A percentile compares a stretch with the other conserved stretches of the same genome.
phyloP scores from a whole-genome alignment of 1,140 invertebrate genomes.

The Drosophila kanapiae region DNA sequence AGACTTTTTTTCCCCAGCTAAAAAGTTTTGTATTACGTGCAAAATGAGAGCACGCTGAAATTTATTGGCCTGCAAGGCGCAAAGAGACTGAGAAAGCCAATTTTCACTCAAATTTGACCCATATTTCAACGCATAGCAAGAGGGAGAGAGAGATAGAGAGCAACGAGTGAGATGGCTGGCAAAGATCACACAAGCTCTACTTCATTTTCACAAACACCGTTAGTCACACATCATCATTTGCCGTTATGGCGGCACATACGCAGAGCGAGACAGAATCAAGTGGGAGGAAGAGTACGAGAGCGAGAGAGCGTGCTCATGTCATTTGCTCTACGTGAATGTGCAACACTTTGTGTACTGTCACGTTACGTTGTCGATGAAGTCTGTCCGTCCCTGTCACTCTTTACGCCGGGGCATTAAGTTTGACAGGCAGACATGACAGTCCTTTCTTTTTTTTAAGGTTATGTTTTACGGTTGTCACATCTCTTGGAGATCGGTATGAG shows the following conservation, averaged over 20 bases:
- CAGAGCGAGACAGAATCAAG: not conserved
- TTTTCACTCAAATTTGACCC: slow-evolving; percentile 68
- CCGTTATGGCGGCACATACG: slow-evolving; percentile 58
- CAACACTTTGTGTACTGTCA: slow-evolving; percentile 47
- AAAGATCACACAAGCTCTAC: slow-evolving; percentile 51
- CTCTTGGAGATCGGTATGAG: not conserved
- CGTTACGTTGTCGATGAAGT: slow-evolving; percentile 26
- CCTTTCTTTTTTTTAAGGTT: slow-evolving; percentile 14
- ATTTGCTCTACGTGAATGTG: slow-evolving; percentile 40
- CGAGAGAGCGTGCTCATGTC: slow-evolving; percentile 26
- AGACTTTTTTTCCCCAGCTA: slow-evolving; percentile 51
- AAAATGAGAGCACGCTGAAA: slow-evolving; percentile 66
- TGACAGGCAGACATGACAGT: slow-evolving; percentile 8
- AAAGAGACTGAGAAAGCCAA: slow-evolving; percentile 20
- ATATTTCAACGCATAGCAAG: slow-evolving; percentile 64
- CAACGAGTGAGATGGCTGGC: not conserved
- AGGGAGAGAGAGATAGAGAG: slow-evolving; percentile 8
- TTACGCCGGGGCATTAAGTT: slow-evolving; percentile 4
- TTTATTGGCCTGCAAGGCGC: slow-evolving; percentile 54
- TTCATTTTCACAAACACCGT: slow-evolving; percentile 42
- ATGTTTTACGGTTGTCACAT: slow-evolving; percentile 4
- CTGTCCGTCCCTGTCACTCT: slow-evolving; percentile 13
- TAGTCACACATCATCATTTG: slow-evolving; percentile 75
- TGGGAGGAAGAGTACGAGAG: not conserved
- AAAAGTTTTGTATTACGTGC: slow-evolving; percentile 75